Base-by-base conservation (phyloP, 2,888 invertebrate genomes). In the Hartigia nigra region DNA sequence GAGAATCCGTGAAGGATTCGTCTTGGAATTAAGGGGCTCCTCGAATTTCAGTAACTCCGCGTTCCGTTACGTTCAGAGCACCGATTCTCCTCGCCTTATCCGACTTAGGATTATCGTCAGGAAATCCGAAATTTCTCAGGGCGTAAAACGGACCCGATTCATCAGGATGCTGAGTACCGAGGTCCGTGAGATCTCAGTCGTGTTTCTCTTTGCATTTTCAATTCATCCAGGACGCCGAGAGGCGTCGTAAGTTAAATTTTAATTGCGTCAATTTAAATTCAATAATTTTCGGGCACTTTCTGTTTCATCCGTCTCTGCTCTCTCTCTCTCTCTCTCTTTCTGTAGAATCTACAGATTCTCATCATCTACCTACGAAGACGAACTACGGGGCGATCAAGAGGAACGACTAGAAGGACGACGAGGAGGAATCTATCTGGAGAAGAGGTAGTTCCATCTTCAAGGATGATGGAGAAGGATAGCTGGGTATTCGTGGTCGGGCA, bases 191-290 rank as follows among this genome's bases (percentile, higher is more conserved):
- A 14, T 55, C 39, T 55, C 39, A 5, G 35, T 1, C 35, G 35
- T 9, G 35, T 35, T 9, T 35, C 35, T 3, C 35, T 77, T 69
- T 75, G 32, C 69, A 77, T 74, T 75, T 70, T 75, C 69, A 69
- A 69, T 69, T 69, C 36, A 36, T 32, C 74, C 77, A 75, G 70
- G 77, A 74, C 37, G 74, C 74, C 75, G 77, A 69, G 69, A 55
- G 39, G 23, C 39, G 23, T 55, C 23, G 74, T 81, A 81, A 82
- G 84, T 87, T 88, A 89, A 87, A 88, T 90, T 90, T 90, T 91
- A 91, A 91, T 91, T 90, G 90, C 90, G 87, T 89, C 90, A 91
- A 91, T 91, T 91, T 91, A 91, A 91, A 91, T 91, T 91, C 91
- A 91, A 91, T 91, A 91, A 91, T 91, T 91, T 91, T 86, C 39